Conservation (phyloP, 2,888 invertebrate genomes). For the Xestia c-nigrum region DNA sequence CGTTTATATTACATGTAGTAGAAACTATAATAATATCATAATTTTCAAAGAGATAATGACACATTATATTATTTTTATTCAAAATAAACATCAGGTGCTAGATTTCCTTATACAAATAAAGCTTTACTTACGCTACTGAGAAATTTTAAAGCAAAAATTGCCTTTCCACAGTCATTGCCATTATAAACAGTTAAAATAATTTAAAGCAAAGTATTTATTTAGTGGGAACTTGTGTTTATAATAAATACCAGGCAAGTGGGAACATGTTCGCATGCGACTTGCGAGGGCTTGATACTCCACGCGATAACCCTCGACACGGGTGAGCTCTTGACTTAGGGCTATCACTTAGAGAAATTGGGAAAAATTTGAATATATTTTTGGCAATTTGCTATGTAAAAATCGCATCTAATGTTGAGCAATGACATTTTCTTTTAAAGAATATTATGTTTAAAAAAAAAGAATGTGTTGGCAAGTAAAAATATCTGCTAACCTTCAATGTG, state of each 20-base stretch:
- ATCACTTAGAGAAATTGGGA: constrained; percentile 21
- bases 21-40: background rate
- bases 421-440: background rate
- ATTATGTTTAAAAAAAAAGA: too few species aligned
- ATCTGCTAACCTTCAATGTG: background rate
- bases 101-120: background rate
- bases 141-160: constrained; percentile 8
- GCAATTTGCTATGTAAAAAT: background rate
- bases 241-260: constrained; percentile 58
- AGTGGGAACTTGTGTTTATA: constrained; percentile 58
- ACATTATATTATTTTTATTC: background rate
- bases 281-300: constrained; percentile 73
- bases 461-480: background rate
- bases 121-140: background rate
- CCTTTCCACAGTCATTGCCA: background rate
- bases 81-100: background rate
- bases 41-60: background rate
- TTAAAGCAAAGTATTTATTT: constrained; percentile 52
- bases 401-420: background rate
- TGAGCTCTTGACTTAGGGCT: constrained; percentile 76
- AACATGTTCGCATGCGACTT: constrained; percentile 70
- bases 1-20: background rate
- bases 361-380: background rate
- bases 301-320: constrained; percentile 79
- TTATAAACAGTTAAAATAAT: constrained; percentile 34